Base-by-base conservation (phyloP, 2,888 invertebrate genomes). In the Tuberolachnus salignus region DNA sequence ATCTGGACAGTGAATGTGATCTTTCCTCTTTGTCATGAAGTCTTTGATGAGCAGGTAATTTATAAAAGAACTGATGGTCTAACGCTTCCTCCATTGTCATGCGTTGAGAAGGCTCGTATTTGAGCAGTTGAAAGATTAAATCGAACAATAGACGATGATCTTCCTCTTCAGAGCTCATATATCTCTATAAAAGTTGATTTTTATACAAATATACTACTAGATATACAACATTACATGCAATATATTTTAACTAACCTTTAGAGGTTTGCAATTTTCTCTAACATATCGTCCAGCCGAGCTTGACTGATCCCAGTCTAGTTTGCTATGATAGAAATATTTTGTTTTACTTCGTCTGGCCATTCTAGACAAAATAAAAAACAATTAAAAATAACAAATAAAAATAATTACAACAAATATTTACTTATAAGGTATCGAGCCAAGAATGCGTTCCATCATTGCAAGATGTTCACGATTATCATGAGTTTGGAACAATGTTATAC, bases 391-490 rank as follows among this genome's bases (percentile, higher is more conserved):
- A 34, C 6, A 34, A 34, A 34, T 4, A 34, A 34, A 34, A 34
- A 83, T 86, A 84, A 81, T 34, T 4, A 34, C 6, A n/a, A 34
- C 1, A 55, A 61, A 75, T 53, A 23, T 86, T 86, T 87, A 95
- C 96, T 97, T 92, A 88, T 94, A 94, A 73, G 99, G 98, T 86
- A 99, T 92, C 83, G 95, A 92, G 81, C 99, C 98, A 81, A 99
- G 89, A 84, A 99, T 98, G 84, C 98, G 89, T 87, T 99, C 98
- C 99, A 99, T 99, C 98, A 99, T 99, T 83, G 99, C 99, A 85
- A 99, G 90, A 88, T 99, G 99, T 86, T 99, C 99, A 83, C 97
- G 91, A 88, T 99, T 99, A 88, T 99, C 98, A 87, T 99, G 99
- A 55, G 99, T 99, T 91, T 99, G 97, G 90, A 99, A 99, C 83